These are phyloP conservation scores for Aphrophora alni DNA, from an alignment of 2,888 invertebrate species.

Conservation along the genomic window DNA sequence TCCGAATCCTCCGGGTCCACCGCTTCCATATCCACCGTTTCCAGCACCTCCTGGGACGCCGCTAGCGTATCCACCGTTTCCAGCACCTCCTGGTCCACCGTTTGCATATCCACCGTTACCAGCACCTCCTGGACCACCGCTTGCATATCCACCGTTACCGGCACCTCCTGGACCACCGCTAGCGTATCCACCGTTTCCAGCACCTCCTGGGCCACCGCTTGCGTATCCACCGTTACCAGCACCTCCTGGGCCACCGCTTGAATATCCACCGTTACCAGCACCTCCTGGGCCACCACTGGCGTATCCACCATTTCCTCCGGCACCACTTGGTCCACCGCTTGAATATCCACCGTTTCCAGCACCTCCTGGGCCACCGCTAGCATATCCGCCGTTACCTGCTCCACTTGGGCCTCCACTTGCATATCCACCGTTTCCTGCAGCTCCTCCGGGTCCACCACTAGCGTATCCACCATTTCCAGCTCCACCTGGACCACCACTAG, in stretches of 20 bases:
- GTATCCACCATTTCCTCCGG: constrained; percentile 13
- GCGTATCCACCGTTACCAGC: constrained; percentile 33
- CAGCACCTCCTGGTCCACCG: constrained; percentile 35
- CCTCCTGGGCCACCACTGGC: constrained; percentile 33
- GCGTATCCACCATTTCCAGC: constrained; percentile 40
- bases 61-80: constrained; percentile 28
- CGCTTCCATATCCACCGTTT: constrained; percentile 26
- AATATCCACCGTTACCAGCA: constrained; percentile 33
- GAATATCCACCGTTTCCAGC: constrained; percentile 20
- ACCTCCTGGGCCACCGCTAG: constrained; percentile 34
- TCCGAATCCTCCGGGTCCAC: constrained; percentile 43
- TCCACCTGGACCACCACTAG: constrained; percentile 38
- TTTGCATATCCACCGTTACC: constrained; percentile 35
- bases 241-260: constrained; percentile 38
- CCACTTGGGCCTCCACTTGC: constrained; percentile 26
- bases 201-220: constrained; percentile 33
- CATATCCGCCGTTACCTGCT: constrained; percentile 32
- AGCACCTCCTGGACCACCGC: constrained; percentile 28
- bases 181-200: constrained; percentile 21
- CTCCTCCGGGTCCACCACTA: constrained; percentile 45
- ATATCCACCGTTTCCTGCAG: constrained; percentile 33
- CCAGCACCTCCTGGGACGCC: constrained; percentile 33
- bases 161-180: constrained; percentile 30
- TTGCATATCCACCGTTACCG: constrained; percentile 24
- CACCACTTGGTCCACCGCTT: constrained; percentile 30